These are phyloP conservation scores for Folsomia manolachei DNA, from an alignment of 2,888 invertebrate species.

Conservation along the genomic window DNA sequence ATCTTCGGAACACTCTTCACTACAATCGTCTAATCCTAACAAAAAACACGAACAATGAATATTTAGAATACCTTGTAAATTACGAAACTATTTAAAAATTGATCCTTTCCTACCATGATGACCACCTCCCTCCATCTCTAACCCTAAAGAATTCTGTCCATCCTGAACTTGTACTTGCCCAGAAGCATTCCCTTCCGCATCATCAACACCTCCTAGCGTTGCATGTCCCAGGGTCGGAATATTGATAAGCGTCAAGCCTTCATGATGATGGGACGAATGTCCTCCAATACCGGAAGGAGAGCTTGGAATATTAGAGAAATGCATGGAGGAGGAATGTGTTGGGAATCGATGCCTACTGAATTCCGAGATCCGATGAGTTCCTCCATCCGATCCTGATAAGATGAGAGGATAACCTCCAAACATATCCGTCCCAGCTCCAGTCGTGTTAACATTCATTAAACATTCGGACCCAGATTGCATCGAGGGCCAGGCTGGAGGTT, in stretches of 20 bases:
- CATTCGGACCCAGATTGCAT: not conserved
- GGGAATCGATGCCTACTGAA: conserved; percentile 38
- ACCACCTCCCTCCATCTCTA: not conserved
- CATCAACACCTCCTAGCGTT: conserved; percentile 15
- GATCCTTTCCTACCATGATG: not conserved
- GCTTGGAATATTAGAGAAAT: conserved; percentile 18
- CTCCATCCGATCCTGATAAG: conserved; percentile 32
- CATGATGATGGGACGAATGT: conserved; percentile 4
- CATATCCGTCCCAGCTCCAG: not conserved
- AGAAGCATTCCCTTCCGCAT: conserved; percentile 12
- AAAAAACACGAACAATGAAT: conserved; percentile 8
- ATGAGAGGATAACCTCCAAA: not conserved
- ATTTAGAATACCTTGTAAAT: not conserved
- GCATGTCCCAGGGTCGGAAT: not conserved
- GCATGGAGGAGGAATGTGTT: conserved; percentile 19
- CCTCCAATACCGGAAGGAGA: conserved; percentile 11
- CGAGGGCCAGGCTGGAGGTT: not conserved
- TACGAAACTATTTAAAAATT: not conserved
- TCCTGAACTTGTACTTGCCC: not conserved
- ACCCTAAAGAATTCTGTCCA: conserved; percentile 6
- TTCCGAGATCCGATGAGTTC: conserved; percentile 23
- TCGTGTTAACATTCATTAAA: not conserved
- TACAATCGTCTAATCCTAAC: conserved; percentile 28
- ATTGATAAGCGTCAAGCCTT: not conserved
- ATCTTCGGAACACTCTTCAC: conserved; percentile 32